A percentile compares a stretch with the other conserved stretches of the same genome.
phyloP scores from a whole-genome alignment of 2,888 invertebrate species.

The Epistrophella euchroma region DNA sequence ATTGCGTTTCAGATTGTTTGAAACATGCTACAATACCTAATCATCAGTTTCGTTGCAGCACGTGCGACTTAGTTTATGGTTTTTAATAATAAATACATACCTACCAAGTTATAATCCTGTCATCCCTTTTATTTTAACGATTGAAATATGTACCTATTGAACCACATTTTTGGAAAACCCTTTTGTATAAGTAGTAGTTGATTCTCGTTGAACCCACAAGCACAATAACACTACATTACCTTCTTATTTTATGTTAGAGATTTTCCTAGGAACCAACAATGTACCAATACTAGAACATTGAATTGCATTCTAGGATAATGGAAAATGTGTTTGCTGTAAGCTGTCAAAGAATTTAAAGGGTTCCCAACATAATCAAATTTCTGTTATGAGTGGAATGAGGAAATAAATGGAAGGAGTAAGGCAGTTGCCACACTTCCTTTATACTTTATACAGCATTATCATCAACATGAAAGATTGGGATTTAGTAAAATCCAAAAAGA shows the following conservation, averaged over 20 bases:
- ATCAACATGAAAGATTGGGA: constrained; percentile 50
- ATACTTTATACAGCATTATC: background rate
- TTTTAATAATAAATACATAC: constrained; percentile 37
- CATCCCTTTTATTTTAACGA: constrained; percentile 32
- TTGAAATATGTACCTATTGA: background rate
- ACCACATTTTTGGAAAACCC: constrained; percentile 16
- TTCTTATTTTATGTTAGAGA: background rate
- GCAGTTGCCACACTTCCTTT: constrained; percentile 29
- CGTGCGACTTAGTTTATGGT: constrained; percentile 48
- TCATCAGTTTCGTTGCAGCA: constrained; percentile 59
- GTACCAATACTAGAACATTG: background rate
- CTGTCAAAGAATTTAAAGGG: constrained; percentile 66
- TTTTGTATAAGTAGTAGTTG: background rate
- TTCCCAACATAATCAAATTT: constrained; percentile 24
- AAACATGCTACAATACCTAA: constrained; percentile 53
- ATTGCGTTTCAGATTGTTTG: constrained; percentile 45
- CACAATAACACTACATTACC: background rate
- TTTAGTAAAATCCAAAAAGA: constrained; percentile 20
- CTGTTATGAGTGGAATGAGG: constrained; percentile 9
- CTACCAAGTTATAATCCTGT: background rate
- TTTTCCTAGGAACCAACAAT: background rate
- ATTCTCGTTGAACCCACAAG: background rate
- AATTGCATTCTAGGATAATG: constrained; percentile 53
- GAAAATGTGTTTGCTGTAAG: constrained; percentile 63
- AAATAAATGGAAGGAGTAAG: constrained; percentile 23